Conservation (phyloP, 2,113 vertebrate species). For the Montifringilla adamsi region DNA sequence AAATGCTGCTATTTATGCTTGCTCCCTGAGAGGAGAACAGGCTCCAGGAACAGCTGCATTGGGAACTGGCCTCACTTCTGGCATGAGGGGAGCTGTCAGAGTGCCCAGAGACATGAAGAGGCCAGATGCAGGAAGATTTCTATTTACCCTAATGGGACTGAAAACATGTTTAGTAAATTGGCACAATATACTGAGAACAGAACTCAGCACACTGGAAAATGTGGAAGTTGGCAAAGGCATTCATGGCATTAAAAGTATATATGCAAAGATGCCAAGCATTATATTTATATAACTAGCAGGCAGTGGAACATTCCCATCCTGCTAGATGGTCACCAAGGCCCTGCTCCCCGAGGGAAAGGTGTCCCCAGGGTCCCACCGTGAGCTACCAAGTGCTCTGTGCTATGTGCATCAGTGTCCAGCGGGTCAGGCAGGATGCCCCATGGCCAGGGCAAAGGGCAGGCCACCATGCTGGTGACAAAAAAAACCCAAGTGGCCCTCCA, state of each 20-base stretch:
- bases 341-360: background rate
- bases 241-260: background rate
- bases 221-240: constrained; percentile 18
- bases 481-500: background rate
- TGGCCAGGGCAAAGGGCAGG: background rate
- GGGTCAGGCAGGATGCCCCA: background rate
- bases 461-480: background rate
- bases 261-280: background rate
- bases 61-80: background rate
- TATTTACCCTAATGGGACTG: constrained; percentile 15
- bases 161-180: constrained; percentile 30
- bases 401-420: background rate
- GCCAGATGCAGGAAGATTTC: constrained; percentile 27
- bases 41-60: background rate
- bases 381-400: background rate
- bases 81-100: background rate
- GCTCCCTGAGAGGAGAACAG: background rate
- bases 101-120: background rate
- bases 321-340: background rate
- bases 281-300: constrained; percentile 18
- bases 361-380: background rate
- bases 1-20: background rate
- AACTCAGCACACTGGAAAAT: constrained; percentile 13
- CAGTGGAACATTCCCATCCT: background rate
- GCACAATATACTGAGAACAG: constrained; percentile 13